phyloP scores from a whole-genome alignment of 1,140 invertebrate species.

The Himalopsyche phryganea region DNA sequence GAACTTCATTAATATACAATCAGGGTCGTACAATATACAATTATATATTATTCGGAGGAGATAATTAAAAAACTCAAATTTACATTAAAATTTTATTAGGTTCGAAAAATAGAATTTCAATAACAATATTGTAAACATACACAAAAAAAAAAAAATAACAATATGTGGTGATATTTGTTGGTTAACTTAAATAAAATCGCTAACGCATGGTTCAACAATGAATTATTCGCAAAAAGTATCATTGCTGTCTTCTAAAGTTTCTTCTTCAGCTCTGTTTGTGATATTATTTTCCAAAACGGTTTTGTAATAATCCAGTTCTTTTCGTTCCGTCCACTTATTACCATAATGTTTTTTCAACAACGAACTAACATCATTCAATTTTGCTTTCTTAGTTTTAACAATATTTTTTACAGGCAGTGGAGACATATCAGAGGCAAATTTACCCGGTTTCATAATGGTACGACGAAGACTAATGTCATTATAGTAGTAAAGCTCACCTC shows the following conservation, averaged over 20 bases:
- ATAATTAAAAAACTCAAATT: no score
- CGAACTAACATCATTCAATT: no score
- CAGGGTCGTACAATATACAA: background rate
- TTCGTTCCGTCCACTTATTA: no score
- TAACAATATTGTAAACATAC: no score
- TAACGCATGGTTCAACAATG: no score
- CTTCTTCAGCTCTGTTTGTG: background rate
- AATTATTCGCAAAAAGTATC: no score
- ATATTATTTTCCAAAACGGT: background rate
- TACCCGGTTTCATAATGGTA: background rate
- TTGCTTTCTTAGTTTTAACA: no score
- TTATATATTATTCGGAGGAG: background rate
- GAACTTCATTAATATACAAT: no score
- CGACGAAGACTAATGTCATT: background rate
- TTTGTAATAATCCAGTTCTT: background rate
- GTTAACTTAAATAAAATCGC: background rate
- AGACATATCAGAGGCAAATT: no score
- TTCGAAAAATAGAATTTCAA: background rate
- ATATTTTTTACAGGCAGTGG: no score
- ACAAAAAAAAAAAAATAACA: background rate
- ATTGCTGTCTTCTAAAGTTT: no score
- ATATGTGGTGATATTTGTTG: background rate
- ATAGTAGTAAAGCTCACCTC: background rate
- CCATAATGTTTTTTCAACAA: no score
- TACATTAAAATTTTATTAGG: background rate